phyloP scores from a whole-genome alignment of 2,797 vertebrate species.

The Propithecus deckenii region DNA sequence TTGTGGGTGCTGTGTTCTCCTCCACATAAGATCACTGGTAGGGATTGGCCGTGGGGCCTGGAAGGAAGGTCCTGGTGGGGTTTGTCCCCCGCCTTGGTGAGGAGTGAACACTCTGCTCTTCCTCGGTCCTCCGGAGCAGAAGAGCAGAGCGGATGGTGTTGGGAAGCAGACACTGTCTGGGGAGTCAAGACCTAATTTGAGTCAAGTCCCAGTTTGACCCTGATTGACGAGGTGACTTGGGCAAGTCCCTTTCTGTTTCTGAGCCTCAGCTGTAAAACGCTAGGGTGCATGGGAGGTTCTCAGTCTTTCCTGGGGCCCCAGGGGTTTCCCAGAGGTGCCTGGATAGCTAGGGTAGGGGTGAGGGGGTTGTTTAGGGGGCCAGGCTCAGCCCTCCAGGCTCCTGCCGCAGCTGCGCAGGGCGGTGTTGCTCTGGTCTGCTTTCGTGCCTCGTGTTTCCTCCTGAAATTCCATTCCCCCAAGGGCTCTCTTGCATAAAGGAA shows the following conservation, averaged over 20 bases:
- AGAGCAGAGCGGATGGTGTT: too few species aligned
- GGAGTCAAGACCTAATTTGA: neutral
- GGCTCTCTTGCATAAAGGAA: neutral
- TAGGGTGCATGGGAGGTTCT: neutral
- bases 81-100: neutral
- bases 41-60: neutral
- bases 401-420: neutral
- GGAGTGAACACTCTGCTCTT: neutral
- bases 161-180: neutral
- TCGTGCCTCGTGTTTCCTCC: neutral
- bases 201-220: neutral
- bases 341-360: neutral
- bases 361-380: neutral
- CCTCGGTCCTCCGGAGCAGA: neutral
- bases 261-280: neutral
- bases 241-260: neutral
- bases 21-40: neutral
- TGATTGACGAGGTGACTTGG: neutral
- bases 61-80: neutral
- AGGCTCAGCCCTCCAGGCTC: neutral
- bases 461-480: neutral
- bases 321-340: neutral
- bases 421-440: neutral
- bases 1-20: neutral
- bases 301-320: neutral